A percentile compares a stretch with the other conserved stretches of the same genome.
phyloP scores from a whole-genome alignment of 2,888 invertebrate species.

The Cerceris rybyensis region DNA sequence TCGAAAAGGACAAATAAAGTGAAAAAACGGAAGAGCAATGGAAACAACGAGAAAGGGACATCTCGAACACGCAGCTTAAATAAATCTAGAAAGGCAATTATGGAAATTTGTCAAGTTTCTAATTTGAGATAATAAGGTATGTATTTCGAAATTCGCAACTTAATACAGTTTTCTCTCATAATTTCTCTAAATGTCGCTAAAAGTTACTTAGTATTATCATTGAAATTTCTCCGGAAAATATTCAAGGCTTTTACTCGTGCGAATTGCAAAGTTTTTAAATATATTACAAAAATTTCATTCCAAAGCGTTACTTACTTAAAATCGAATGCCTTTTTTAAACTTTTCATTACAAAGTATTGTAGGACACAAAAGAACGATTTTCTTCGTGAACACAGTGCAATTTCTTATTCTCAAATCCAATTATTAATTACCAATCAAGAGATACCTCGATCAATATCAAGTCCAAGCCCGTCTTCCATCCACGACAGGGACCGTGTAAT shows the following conservation, averaged over 20 bases:
- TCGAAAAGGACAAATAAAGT: not conserved
- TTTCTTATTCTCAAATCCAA: constrained; percentile 3
- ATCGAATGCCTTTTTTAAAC: not conserved
- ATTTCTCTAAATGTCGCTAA: not conserved
- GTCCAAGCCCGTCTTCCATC: not conserved
- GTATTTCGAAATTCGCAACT: not conserved
- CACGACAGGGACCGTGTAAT: constrained; percentile 12
- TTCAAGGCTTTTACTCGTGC: not conserved
- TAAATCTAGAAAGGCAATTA: not conserved
- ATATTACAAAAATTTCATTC: not conserved
- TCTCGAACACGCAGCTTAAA: too few species aligned
- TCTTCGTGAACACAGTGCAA: not conserved
- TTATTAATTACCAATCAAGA: constrained; percentile 29
- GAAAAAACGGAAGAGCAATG: not conserved
- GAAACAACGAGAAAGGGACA: not conserved
- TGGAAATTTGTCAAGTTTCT: not conserved
- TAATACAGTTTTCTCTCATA: not conserved
- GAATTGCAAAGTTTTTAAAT: not conserved
- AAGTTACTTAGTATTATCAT: not conserved
- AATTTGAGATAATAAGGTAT: not conserved
- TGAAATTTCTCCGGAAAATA: not conserved
- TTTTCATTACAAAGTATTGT: not conserved
- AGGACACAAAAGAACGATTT: not conserved
- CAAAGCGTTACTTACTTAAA: not conserved
- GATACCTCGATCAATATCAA: constrained; percentile 13